Evolutionary conservation across 1,140 invertebrate genomes (phyloP).

Genomic region (Euglossa dilemma): DNA sequence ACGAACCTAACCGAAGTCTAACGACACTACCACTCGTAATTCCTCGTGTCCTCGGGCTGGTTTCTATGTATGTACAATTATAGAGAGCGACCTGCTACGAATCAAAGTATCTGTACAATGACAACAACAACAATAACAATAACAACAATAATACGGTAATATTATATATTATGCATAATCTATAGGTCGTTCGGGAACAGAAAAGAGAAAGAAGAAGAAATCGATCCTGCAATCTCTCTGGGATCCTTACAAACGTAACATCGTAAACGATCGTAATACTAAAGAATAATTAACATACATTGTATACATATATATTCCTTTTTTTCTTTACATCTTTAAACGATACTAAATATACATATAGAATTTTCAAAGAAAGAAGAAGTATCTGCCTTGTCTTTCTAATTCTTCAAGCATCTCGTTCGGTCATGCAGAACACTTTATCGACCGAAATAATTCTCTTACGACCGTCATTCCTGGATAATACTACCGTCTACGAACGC

Average conservation of each 20-base stretch:
- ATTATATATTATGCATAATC: slow-evolving; percentile 28
- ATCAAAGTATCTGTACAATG: slow-evolving; percentile 67
- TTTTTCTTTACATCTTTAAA: slow-evolving; percentile 19
- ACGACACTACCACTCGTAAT: slow-evolving; percentile 27
- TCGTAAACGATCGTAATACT: not conserved
- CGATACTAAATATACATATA: not conserved
- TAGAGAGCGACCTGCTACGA: slow-evolving; percentile 73
- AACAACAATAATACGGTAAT: slow-evolving; percentile 58
- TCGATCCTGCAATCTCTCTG: slow-evolving; percentile 16
- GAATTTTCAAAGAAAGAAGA: not conserved
- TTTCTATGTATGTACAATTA: slow-evolving; percentile 73
- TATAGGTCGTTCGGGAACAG: slow-evolving; percentile 30
- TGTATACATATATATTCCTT: slow-evolving; percentile 12
- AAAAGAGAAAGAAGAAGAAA: slow-evolving; percentile 51
- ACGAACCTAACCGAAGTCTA: not conserved
- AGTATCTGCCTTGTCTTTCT: not conserved
- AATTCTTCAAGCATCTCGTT: not conserved
- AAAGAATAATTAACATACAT: slow-evolving; percentile 29
- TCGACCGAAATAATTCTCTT: slow-evolving; percentile 3
- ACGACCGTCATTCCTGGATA: not conserved
- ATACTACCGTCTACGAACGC: slow-evolving; percentile 7
- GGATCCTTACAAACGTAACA: not conserved
- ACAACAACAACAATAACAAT: slow-evolving; percentile 73
- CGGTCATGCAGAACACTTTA: not conserved
- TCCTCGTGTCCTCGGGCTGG: slow-evolving; percentile 8